phyloP scores from a whole-genome alignment of 1,140 invertebrate species.

The Saccostrea cuccullata region DNA sequence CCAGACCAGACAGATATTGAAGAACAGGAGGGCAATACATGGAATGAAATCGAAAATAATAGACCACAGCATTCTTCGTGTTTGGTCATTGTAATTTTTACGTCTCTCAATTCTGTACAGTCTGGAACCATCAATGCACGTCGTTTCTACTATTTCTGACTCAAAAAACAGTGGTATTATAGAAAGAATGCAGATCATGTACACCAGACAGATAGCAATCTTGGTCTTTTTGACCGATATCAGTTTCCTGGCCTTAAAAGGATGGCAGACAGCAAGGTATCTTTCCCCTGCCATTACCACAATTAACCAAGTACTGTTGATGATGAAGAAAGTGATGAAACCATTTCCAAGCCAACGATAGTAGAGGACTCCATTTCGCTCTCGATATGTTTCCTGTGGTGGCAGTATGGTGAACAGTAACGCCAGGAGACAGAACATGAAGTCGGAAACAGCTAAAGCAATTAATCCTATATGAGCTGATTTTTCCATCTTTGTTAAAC shows the following conservation, averaged over 20 bases:
- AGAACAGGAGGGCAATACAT: slow-evolving; percentile 71
- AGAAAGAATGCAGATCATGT: slow-evolving; percentile 64
- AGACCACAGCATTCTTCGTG: slow-evolving; percentile 69
- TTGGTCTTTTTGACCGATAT: slow-evolving; percentile 71
- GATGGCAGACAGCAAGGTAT: slow-evolving; percentile 76
- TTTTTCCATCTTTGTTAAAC: slow-evolving; percentile 76
- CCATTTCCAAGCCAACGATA: slow-evolving; percentile 67
- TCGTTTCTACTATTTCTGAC: slow-evolving; percentile 60
- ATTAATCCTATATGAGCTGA: slow-evolving; percentile 76
- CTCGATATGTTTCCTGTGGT: slow-evolving; percentile 58
- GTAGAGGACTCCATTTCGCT: slow-evolving; percentile 60
- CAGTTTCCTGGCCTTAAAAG: slow-evolving; percentile 73
- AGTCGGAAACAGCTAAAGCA: slow-evolving; percentile 74
- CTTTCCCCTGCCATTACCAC: slow-evolving; percentile 76
- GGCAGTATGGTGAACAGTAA: slow-evolving; percentile 70
- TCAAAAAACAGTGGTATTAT: slow-evolving; percentile 74
- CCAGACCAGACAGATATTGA: slow-evolving; percentile 73
- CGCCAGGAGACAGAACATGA: slow-evolving; percentile 75
- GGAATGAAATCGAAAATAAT: slow-evolving; percentile 73
- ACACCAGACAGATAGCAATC: slow-evolving; percentile 70
- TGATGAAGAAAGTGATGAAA: slow-evolving; percentile 75
- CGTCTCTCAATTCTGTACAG: slow-evolving; percentile 58
- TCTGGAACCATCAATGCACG: slow-evolving; percentile 58
- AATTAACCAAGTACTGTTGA: slow-evolving; percentile 75
- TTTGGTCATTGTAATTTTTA: slow-evolving; percentile 54